A percentile compares a stretch with the other conserved stretches of the same genome.
Evolutionary conservation across 2,888 invertebrate genomes (phyloP).

Genomic region (Antheraea yamamai): DNA sequence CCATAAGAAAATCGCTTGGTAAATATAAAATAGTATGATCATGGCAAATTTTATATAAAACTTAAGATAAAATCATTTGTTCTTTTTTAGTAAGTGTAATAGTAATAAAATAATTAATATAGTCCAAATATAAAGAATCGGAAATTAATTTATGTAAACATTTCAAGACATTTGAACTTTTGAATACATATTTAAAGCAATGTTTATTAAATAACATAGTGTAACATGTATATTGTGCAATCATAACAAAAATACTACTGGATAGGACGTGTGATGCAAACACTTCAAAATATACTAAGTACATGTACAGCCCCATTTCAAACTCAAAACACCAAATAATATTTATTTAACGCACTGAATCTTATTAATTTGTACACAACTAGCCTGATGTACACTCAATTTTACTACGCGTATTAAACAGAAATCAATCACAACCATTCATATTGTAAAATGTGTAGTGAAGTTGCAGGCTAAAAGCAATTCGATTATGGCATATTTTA

Average conservation of each 20-base stretch:
- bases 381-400: neutral
- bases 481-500: slow-evolving; percentile 1
- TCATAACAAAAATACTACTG: neutral
- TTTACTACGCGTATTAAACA: neutral
- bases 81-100: slow-evolving; percentile 1
- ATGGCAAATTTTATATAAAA: neutral
- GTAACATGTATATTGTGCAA: neutral
- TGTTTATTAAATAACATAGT: neutral
- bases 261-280: neutral
- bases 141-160: neutral
- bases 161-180: neutral
- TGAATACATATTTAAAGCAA: neutral
- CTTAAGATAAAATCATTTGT: neutral
- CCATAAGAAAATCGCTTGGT: neutral
- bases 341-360: neutral
- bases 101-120: neutral
- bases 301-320: neutral
- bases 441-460: neutral
- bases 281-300: neutral
- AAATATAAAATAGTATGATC: neutral
- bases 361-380: neutral
- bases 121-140: neutral
- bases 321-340: neutral
- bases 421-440: slow-evolving; percentile 10
- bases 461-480: neutral